A percentile compares a stretch with the other conserved stretches of the same genome.
phyloP scores from a whole-genome alignment of 1,140 invertebrate genomes.

The Spodoptera frugiperda region DNA sequence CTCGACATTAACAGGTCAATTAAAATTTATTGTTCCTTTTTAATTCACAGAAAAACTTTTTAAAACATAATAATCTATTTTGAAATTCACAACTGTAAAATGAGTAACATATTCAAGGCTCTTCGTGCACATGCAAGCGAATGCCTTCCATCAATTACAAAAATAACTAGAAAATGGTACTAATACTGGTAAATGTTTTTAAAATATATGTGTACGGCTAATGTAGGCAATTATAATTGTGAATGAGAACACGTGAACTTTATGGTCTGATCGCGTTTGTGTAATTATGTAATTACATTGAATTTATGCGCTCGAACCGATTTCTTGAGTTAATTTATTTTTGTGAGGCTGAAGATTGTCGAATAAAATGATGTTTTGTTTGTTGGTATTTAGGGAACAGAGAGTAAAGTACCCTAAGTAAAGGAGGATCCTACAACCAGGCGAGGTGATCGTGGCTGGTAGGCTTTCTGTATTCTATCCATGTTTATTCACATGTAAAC shows the following conservation, averaged over 20 bases:
- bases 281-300: constrained; percentile 39
- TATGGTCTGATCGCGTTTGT: constrained; percentile 7
- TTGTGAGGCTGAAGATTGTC: background rate
- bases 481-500: no score
- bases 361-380: background rate
- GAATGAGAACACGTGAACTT: constrained; percentile 22
- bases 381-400: no score
- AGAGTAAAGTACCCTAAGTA: no score
- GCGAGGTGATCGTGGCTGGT: no score
- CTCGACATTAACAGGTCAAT: background rate
- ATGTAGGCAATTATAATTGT: constrained; percentile 41
- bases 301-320: constrained; percentile 4
- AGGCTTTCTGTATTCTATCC: no score
- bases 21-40: background rate
- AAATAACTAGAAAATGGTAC: constrained; percentile 18
- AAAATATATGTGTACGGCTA: constrained; percentile 38
- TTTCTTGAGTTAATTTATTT: constrained; percentile 19
- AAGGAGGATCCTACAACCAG: no score
- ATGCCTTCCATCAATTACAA: constrained; percentile 41
- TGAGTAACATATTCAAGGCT: constrained; percentile 8
- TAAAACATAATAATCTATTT: constrained; percentile 9
- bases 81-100: constrained; percentile 14
- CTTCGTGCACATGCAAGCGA: constrained; percentile 36
- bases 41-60: constrained; percentile 11
- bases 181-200: constrained; percentile 26